Evolutionary conservation across 2,113 vertebrate genomes (phyloP).

Genomic region (Lamprotornis superbus): DNA sequence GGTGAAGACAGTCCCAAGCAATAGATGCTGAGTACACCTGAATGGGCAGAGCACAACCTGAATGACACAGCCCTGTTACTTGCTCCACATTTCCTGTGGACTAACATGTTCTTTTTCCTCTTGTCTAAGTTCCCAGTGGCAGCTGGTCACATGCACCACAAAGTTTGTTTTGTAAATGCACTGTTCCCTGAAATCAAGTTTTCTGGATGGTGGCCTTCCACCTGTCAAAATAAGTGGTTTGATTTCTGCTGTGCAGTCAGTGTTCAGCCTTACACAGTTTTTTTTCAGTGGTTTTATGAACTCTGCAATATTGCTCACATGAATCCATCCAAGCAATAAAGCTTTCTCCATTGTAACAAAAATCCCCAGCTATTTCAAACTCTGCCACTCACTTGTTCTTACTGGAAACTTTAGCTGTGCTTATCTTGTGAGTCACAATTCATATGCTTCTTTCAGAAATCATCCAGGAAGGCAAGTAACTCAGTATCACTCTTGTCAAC

Average conservation of each 20-base stretch:
- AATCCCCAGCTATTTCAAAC: not conserved
- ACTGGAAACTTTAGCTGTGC: not conserved
- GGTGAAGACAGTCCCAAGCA: not conserved
- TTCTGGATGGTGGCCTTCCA: not conserved
- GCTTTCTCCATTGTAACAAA: not conserved
- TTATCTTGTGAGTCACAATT: not conserved
- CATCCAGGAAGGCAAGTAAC: not conserved
- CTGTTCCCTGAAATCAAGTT: slow-evolving; percentile 20
- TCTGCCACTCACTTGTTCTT: not conserved
- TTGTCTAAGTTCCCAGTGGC: not conserved
- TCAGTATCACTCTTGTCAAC: not conserved
- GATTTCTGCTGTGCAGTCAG: not conserved
- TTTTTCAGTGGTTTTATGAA: slow-evolving; percentile 4
- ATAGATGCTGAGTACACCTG: not conserved
- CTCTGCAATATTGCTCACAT: not conserved
- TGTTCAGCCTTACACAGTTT: not conserved
- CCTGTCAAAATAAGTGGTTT: slow-evolving; percentile 33
- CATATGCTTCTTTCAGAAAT: not conserved
- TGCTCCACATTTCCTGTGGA: not conserved
- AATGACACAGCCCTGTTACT: not conserved
- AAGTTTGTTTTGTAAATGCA: slow-evolving; percentile 1
- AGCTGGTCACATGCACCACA: not conserved
- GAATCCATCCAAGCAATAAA: slow-evolving; percentile 17
- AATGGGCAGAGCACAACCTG: not conserved
- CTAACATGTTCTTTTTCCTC: not conserved